phyloP scores from a whole-genome alignment of 2,797 vertebrate genomes.

The Aplochiton taeniatus region DNA sequence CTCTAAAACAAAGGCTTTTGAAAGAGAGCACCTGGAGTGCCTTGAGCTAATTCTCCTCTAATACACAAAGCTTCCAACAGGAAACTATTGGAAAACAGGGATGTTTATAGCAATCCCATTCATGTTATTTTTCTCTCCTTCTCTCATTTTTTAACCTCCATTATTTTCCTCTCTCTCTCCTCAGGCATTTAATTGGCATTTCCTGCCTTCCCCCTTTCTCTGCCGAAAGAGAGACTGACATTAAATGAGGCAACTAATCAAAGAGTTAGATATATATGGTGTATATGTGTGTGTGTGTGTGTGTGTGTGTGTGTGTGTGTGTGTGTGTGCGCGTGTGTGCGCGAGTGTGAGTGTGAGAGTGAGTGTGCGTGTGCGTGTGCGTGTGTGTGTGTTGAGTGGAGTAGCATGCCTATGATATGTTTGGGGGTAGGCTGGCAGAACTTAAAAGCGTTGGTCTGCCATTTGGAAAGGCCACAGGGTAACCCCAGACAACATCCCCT shows the following conservation, averaged over 20 bases:
- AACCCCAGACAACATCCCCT: constrained; percentile 18
- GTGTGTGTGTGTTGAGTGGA: not conserved
- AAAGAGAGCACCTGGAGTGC: too few species aligned
- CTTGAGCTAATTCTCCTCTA: too few species aligned
- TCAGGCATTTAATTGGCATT: constrained; percentile 56
- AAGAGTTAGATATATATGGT: not conserved
- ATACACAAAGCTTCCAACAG: too few species aligned
- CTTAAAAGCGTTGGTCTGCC: constrained; percentile 17
- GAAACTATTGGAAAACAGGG: too few species aligned
- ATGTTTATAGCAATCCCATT: not conserved
- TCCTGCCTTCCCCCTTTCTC: constrained; percentile 24
- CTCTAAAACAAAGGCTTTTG: too few species aligned
- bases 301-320: not conserved
- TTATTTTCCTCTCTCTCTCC: constrained; percentile 5
- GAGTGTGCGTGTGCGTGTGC: not conserved
- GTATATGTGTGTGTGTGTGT: constrained; percentile 7
- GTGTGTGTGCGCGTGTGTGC: not conserved
- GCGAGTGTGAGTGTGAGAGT: not conserved
- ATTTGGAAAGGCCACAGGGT: constrained; percentile 34
- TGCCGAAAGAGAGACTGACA: constrained; percentile 34
- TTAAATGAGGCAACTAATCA: constrained; percentile 31
- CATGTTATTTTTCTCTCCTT: not conserved
- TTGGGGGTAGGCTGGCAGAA: not conserved
- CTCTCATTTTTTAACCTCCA: not conserved
- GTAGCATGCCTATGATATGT: not conserved